Base-by-base conservation (phyloP, 2,797 vertebrate species). In the Catamblyrhynchus diadema region DNA sequence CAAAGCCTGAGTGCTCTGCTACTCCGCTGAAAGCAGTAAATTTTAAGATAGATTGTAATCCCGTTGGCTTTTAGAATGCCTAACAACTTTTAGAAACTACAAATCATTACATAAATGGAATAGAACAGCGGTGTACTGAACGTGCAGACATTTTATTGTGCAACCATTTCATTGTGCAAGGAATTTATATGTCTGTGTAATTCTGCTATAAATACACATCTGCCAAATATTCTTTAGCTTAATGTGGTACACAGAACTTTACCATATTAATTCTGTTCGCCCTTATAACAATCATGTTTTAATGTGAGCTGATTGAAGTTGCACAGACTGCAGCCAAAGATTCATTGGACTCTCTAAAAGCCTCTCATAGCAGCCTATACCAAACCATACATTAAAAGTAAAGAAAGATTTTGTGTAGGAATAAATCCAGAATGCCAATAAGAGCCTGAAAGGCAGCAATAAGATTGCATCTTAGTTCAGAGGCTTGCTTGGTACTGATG, bases 21-120 rank as follows among this genome's bases (percentile, higher is more conserved):
- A 86, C 86, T 97, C 97, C 97, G 96, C 87, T 95, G 92, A 97
- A 95, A 77, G 95, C 91, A 95, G 91, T 98, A 98, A 97, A 98
- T 98, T 98, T 95, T 94, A 96, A 89, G 80, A 80, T 94, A 94
- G 93, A 97, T 97, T 97, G 94, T 95, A 97, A 97, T 97, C 95
- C 86, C 54, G 70, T 97, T 86, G 91, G 90, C 93, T 97, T 97
- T 98, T 96, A 96, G 95, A 96, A 97, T 95, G 85, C 80, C 92
- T 97, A 97, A 97, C 94, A 97, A 97, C 90, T 96, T 97, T 77
- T 89, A 95, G 66, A 86, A 97, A 93, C 95, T 94, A 97, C 95
- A 98, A 98, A 98, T 98, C 96, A 97, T 97, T 93, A 82, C 42
- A 25, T 70, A 97, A 97, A 97, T 97, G 81, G 61, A 96, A 93